Evolutionary conservation across 2,888 invertebrate genomes (phyloP).

Genomic region (Apamea epomidion): DNA sequence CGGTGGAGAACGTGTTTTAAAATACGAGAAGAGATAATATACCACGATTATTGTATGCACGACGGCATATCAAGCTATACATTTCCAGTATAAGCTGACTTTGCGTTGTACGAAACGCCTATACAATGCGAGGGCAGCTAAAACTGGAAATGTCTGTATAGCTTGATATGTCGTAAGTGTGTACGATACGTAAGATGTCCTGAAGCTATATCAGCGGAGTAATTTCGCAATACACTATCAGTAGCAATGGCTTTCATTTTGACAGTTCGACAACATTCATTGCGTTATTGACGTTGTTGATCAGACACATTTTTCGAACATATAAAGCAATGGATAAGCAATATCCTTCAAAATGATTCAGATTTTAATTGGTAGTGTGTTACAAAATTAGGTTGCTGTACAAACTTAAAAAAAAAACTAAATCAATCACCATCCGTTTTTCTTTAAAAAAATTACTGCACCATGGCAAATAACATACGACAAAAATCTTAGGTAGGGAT

Average conservation of each 20-base stretch:
- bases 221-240: too few relatives aligned
- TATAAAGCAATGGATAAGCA: too few relatives aligned
- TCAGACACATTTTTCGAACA: too few relatives aligned
- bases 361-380: too few relatives aligned
- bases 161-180: background rate
- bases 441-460: background rate
- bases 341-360: too few relatives aligned
- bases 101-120: background rate
- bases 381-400: too few relatives aligned
- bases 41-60: background rate
- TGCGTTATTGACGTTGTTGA: too few relatives aligned
- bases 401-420: background rate
- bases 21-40: background rate
- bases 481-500: constrained; percentile 60
- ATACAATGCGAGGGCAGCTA: background rate
- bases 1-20: background rate
- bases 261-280: too few relatives aligned
- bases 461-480: constrained; percentile 3
- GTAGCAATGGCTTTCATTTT: too few relatives aligned
- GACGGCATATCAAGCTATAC: background rate
- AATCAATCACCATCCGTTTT: background rate
- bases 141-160: background rate
- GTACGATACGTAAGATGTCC: background rate
- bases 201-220: background rate
- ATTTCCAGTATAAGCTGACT: background rate